These are phyloP conservation scores for Eristalis tenax DNA, from an alignment of 2,888 invertebrate species.

Conservation along the genomic window DNA sequence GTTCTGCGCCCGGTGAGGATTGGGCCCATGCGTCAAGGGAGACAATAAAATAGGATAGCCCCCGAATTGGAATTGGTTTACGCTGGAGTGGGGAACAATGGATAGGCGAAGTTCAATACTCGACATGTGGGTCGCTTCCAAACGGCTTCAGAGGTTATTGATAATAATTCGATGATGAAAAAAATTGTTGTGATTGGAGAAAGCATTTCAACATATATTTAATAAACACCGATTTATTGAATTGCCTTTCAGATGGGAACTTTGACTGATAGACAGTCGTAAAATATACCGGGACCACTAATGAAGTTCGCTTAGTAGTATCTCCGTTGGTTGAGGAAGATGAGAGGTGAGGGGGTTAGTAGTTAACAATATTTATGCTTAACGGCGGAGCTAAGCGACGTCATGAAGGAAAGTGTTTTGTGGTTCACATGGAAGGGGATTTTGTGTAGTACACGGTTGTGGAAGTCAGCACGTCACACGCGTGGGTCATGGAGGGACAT, in stretches of 20 bases:
- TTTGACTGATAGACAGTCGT: neutral
- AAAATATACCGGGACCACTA: neutral
- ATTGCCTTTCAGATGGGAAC: neutral
- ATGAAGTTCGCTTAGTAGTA: neutral
- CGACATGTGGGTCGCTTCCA: constrained; percentile 47
- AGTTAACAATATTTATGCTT: neutral
- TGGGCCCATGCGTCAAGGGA: constrained; percentile 42
- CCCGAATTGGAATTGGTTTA: constrained; percentile 50
- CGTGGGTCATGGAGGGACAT: neutral
- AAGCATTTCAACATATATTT: neutral
- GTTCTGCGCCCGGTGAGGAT: constrained; percentile 28
- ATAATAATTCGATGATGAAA: constrained; percentile 55
- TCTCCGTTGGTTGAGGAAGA: neutral
- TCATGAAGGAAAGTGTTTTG: neutral
- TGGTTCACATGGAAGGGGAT: too few relatives aligned
- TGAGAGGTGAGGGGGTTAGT: neutral
- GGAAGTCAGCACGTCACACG: too few relatives aligned
- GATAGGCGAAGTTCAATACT: constrained; percentile 51
- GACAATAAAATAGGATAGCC: constrained; percentile 60
- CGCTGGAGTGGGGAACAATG: constrained; percentile 56
- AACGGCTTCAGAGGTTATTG: constrained; percentile 49
- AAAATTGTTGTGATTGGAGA: constrained; percentile 18
- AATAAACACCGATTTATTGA: neutral
- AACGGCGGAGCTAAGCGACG: neutral
- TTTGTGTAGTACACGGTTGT: too few relatives aligned